phyloP scores from a whole-genome alignment of 2,113 vertebrate species.

The Symphodus melops region DNA sequence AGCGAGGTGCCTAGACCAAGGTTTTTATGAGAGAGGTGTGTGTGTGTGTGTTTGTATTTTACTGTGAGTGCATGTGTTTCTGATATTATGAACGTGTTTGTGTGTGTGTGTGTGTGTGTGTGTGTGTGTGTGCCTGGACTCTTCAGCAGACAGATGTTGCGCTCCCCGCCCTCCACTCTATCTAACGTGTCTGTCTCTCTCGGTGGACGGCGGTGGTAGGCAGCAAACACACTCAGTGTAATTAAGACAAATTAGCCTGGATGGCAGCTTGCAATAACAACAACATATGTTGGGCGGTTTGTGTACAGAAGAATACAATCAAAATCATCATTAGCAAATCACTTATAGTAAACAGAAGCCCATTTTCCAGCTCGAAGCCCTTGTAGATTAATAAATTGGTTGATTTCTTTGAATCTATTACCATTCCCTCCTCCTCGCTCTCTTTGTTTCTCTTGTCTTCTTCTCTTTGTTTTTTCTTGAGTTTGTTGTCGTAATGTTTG shows the following conservation, averaged over 20 bases:
- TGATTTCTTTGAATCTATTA: slow-evolving; percentile 19
- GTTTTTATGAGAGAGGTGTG: slow-evolving; percentile 68
- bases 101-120: slow-evolving; percentile 1
- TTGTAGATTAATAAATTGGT: slow-evolving; percentile 32
- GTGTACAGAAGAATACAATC: slow-evolving; percentile 72
- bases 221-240: slow-evolving; percentile 70
- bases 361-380: slow-evolving; percentile 48
- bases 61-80: slow-evolving; percentile 3
- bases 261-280: slow-evolving; percentile 73
- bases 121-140: slow-evolving; percentile 30
- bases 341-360: slow-evolving; percentile 60
- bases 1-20: slow-evolving; percentile 57
- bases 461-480: background rate
- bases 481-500: background rate
- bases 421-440: background rate
- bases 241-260: slow-evolving; percentile 81
- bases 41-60: slow-evolving; percentile 55
- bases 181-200: slow-evolving; percentile 75
- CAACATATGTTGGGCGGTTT: slow-evolving; percentile 75
- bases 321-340: slow-evolving; percentile 75
- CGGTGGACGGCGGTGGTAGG: slow-evolving; percentile 64
- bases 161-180: slow-evolving; percentile 75
- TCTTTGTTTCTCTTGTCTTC: background rate
- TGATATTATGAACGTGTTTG: slow-evolving; percentile 38
- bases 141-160: slow-evolving; percentile 76